Evolutionary conservation across 2,113 vertebrate species (phyloP), one percentile per base, ranked within the genome.

Genomic region (Callorhinus ursinus): DNA sequence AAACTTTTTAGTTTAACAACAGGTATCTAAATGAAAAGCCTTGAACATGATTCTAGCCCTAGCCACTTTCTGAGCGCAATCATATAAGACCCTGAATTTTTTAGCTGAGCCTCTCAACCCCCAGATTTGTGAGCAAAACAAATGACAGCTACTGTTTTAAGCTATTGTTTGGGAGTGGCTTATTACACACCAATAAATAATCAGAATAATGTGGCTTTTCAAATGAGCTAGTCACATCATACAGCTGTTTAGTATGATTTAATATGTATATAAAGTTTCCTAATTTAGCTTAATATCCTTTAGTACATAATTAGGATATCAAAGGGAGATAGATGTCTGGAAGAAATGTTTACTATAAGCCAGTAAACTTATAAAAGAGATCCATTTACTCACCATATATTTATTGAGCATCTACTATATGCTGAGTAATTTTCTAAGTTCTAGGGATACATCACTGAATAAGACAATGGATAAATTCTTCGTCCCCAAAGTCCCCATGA

Each of bases 101-200:
- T 80, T 71, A 74, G 55, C 9, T 76, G 15, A 92, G n/a, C 16
- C 5, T 53, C 31, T 76, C 31, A 86, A 55, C 3, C 2, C 0
- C 57, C 71, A 84, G 33, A 88, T 94, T 79, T 91, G 33, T 92
- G 69, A 96, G 21, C 14, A 84, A 88, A 84, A 83, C 7, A 76
- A 89, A 90, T 69, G 8, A 59, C 1, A 67, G 26, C 5, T 72
- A 42, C 26, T 65, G 3, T 63, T 69, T 90, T 46, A 76, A 65
- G 26, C 7, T 93, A 33, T 3, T 89, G 24, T 53, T 65, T 84
- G n/a, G 18, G 26, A 28, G 13, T 87, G 39, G 33, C 12, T 65
- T 90, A 3, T 22, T 42, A 65, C 3, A 55, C 1, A 67, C 12
- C 7, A 90, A 46, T 19, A 21, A 88, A 85, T 76, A 76, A 92